These are phyloP conservation scores for Ammodytes dubius DNA, from an alignment of 2,113 vertebrate genomes.

Conservation along the genomic window DNA sequence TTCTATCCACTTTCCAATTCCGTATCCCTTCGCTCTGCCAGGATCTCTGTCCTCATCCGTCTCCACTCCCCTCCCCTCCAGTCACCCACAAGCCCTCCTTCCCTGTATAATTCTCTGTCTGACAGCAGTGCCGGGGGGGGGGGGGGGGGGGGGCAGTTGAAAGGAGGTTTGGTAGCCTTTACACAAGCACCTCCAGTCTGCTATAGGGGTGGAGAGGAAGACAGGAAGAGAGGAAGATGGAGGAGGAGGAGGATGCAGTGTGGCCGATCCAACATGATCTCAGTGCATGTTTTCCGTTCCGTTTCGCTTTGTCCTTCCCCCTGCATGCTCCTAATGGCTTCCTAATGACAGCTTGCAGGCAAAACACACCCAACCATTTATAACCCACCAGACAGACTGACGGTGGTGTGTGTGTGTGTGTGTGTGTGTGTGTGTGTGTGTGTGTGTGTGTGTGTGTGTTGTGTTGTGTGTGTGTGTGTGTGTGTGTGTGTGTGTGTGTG, in stretches of 20 bases:
- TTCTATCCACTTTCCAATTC: conserved; percentile 32
- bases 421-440: conserved; percentile 34
- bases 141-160: conserved; percentile 55
- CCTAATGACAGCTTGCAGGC: conserved; percentile 84
- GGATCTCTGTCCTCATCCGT: conserved; percentile 51
- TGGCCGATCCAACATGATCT: conserved; percentile 64
- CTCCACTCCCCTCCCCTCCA: conserved; percentile 52
- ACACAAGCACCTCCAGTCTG: conserved; percentile 60
- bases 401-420: not conserved
- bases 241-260: conserved; percentile 53
- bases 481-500: not conserved
- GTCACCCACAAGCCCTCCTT: conserved; percentile 48
- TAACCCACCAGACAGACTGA: conserved; percentile 68
- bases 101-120: conserved; percentile 58
- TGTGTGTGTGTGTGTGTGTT: conserved; percentile 20
- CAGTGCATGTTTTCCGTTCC: conserved; percentile 66
- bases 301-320: conserved; percentile 67
- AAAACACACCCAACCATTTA: conserved; percentile 79
- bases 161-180: conserved; percentile 63
- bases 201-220: conserved; percentile 37
- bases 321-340: conserved; percentile 81
- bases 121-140: conserved; percentile 58
- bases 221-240: conserved; percentile 39
- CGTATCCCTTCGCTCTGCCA: conserved; percentile 49
- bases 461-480: conserved; percentile 9